These are phyloP conservation scores for Pseudopleuronectes americanus DNA, from an alignment of 2,797 vertebrate genomes.

Conservation along the genomic window DNA sequence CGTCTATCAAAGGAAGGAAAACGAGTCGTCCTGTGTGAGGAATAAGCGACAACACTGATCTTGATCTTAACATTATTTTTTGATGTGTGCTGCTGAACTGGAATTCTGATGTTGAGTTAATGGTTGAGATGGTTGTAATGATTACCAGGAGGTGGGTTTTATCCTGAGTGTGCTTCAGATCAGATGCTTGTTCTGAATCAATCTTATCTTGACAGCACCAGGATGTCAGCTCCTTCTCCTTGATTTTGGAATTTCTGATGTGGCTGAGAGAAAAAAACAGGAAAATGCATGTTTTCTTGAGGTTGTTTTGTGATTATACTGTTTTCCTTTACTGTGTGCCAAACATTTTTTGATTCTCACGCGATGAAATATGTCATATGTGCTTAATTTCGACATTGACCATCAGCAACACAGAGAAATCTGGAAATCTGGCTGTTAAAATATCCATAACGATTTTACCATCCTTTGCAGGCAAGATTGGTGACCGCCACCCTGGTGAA, in stretches of 20 bases:
- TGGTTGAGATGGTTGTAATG: neutral
- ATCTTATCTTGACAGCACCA: neutral
- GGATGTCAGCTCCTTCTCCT: neutral
- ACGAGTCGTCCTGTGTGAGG: neutral
- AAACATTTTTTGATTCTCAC: no score
- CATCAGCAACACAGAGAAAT: no score
- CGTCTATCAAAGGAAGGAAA: neutral
- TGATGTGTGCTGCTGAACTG: neutral
- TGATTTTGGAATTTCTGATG: neutral
- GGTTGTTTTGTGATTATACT: no score
- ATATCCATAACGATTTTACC: no score
- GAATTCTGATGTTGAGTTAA: neutral
- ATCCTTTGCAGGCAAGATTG: no score
- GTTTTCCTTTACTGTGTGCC: no score
- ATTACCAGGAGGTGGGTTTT: neutral
- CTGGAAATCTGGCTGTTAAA: no score
- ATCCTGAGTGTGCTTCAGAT: neutral
- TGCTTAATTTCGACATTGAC: no score
- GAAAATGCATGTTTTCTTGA: neutral
- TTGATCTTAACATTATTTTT: neutral
- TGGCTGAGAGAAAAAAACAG: neutral
- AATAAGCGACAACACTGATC: neutral
- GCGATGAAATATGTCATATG: no score
- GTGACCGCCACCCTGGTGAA: no score
- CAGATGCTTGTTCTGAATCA: neutral